These are phyloP conservation scores for Salarias fasciatus DNA, from an alignment of 2,797 vertebrate genomes.

Conservation along the genomic window DNA sequence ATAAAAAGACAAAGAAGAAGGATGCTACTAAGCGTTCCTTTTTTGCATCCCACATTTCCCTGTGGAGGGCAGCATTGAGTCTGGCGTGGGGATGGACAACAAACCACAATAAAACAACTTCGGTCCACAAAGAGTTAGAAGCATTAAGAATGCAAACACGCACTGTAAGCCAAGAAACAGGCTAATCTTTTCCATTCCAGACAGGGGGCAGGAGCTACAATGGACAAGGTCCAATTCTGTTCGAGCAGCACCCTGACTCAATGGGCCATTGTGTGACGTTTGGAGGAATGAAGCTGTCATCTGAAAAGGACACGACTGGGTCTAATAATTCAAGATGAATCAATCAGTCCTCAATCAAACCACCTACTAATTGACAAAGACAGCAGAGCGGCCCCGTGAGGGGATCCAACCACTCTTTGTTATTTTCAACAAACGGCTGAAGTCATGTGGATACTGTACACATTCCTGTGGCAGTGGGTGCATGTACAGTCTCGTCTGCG, in stretches of 20 bases:
- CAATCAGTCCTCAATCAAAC: conserved; percentile 30
- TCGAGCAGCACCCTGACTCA: conserved; percentile 60
- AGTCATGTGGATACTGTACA: conserved; percentile 52
- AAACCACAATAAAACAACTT: conserved; percentile 28
- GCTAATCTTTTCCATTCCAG: conserved; percentile 78
- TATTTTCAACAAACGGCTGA: conserved; percentile 51
- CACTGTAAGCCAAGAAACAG: conserved; percentile 63
- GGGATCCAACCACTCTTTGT: conserved; percentile 39
- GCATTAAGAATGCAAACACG: conserved; percentile 73
- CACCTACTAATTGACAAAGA: conserved; percentile 15
- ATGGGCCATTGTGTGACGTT: conserved; percentile 59
- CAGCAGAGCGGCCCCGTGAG: conserved; percentile 36
- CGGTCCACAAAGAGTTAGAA: conserved; percentile 52
- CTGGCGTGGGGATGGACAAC: conserved; percentile 24
- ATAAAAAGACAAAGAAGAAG: conserved; percentile 20
- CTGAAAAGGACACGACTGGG: conserved; percentile 27
- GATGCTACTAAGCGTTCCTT: background rate
- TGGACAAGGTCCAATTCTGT: conserved; percentile 72
- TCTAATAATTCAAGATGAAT: conserved; percentile 47
- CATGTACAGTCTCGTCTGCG: conserved; percentile 66
- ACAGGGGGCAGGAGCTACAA: conserved; percentile 53
- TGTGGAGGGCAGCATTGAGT: conserved; percentile 61
- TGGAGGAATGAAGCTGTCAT: conserved; percentile 59
- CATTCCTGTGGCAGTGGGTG: conserved; percentile 71
- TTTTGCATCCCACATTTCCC: conserved; percentile 23